Base-by-base conservation (phyloP, 2,888 invertebrate genomes). In the Drosophila rubida region DNA sequence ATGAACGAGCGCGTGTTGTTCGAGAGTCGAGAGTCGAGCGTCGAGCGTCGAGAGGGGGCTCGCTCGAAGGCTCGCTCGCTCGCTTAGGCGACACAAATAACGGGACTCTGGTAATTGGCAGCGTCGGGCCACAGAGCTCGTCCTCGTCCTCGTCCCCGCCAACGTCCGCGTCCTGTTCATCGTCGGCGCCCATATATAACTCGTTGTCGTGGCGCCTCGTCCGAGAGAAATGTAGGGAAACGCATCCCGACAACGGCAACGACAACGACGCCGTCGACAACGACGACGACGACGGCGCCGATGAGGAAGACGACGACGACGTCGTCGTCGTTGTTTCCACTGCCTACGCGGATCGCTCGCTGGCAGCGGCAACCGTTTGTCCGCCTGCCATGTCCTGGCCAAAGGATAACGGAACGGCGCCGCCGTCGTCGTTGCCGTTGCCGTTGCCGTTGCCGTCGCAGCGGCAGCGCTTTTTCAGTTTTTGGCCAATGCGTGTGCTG, bases 401-500 rank as follows among this genome's bases (percentile, higher is more conserved):
- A 51, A 32, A 78, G 79, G 67, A 79, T 71, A 76, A 76, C 73
- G 63, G 71, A 37, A 14, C 77, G 80, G 46, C 73, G 83, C 48
- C 65, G 65, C 63, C 46, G 75, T 62, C 63, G 78, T 59, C 61
- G 79, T 44, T 72, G 79, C 45, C 68, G 64, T 66, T 45, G 75
- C 60, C 57, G 79, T 58, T 42, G 60, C 58, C 65, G 84, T 66
- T 48, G 39, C 48, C 67, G 46, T 57, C 48, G 78, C 67, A 68
- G 74, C 66, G 44, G 63, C 74, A 78, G 80, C 80, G 78, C 68
- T 70, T 69, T 74, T 69, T 75, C 76, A 75, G 78, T 74, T 73
- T 53, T 82, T 78, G 80, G 82, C 86, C 85, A 89, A 88, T 86
- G 89, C 85, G 82, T 89, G 80, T 74, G 69, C 74, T 82, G 80